Conservation (phyloP, 2,888 invertebrate genomes). For the Cephus runcator region DNA sequence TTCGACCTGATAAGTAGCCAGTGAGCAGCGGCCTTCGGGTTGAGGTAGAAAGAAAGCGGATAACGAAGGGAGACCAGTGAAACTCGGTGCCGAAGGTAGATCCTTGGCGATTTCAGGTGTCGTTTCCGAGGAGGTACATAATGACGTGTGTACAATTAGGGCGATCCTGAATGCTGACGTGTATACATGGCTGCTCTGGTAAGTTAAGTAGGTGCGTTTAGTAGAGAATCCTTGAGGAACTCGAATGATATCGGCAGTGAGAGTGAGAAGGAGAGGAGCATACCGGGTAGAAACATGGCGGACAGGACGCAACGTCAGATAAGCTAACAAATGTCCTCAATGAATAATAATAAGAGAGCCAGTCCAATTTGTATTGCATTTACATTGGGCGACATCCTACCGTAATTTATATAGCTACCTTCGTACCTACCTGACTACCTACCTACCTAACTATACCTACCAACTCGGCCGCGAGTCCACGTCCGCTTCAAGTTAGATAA, state of each 20-base stretch:
- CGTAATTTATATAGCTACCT: slow-evolving; percentile 48
- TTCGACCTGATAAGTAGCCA: too few species aligned
- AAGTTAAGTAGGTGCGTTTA: too few species aligned
- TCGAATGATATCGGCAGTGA: not conserved
- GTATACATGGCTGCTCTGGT: too few species aligned
- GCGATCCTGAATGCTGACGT: not conserved
- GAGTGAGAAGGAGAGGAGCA: not conserved
- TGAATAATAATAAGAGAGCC: slow-evolving; percentile 58
- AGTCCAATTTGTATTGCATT: slow-evolving; percentile 59
- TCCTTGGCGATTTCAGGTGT: not conserved
- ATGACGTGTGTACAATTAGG: not conserved
- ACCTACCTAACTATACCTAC: not conserved
- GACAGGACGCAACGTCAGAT: slow-evolving; percentile 42
- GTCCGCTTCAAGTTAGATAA: slow-evolving; percentile 38
- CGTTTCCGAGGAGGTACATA: not conserved
- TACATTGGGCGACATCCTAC: slow-evolving; percentile 48
- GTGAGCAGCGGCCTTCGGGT: too few species aligned
- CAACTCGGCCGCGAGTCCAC: not conserved
- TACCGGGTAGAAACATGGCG: too few species aligned
- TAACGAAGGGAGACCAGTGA: not conserved
- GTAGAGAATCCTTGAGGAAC: too few species aligned
- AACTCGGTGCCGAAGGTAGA: not conserved
- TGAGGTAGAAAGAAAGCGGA: not conserved
- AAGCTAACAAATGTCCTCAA: slow-evolving; percentile 59
- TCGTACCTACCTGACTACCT: slow-evolving; percentile 27